phyloP scores from a whole-genome alignment of 2,113 vertebrate species.

The Menidia beryllina region DNA sequence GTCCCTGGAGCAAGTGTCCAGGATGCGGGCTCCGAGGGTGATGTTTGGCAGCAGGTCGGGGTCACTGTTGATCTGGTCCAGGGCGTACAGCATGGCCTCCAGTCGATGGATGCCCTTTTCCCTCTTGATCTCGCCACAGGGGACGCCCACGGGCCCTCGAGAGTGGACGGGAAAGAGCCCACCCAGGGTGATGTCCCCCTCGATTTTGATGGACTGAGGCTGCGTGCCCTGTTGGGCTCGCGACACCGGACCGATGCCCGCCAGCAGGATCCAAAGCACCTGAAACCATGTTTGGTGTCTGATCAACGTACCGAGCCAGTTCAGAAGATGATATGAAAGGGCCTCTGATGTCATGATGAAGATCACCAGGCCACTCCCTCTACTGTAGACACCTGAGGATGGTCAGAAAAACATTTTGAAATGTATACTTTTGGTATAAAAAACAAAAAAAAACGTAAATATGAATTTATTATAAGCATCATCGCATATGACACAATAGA shows the following conservation, averaged over 20 bases:
- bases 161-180: slow-evolving; percentile 91
- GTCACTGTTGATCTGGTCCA: slow-evolving; percentile 92
- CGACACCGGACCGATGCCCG: slow-evolving; percentile 35
- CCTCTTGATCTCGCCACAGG: slow-evolving; percentile 89
- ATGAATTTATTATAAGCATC: too few species aligned
- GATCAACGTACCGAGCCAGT: slow-evolving; percentile 13
- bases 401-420: not conserved
- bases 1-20: slow-evolving; percentile 92
- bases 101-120: slow-evolving; percentile 92
- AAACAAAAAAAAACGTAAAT: too few species aligned
- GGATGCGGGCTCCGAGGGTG: slow-evolving; percentile 88
- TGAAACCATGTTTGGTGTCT: slow-evolving; percentile 40
- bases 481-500: too few species aligned
- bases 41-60: slow-evolving; percentile 89
- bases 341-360: slow-evolving; percentile 72
- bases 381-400: slow-evolving; percentile 66
- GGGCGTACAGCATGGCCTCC: slow-evolving; percentile 93
- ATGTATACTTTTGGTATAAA: too few species aligned
- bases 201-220: slow-evolving; percentile 88
- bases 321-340: slow-evolving; percentile 37
- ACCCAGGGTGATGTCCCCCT: slow-evolving; percentile 89
- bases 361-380: slow-evolving; percentile 71
- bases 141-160: slow-evolving; percentile 84
- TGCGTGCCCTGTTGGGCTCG: slow-evolving; percentile 72
- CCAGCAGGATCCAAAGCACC: slow-evolving; percentile 66